A percentile compares a stretch with the other conserved stretches of the same genome.
Conservation (phyloP, 2,888 invertebrate species). For the Chouioia cunea region DNA sequence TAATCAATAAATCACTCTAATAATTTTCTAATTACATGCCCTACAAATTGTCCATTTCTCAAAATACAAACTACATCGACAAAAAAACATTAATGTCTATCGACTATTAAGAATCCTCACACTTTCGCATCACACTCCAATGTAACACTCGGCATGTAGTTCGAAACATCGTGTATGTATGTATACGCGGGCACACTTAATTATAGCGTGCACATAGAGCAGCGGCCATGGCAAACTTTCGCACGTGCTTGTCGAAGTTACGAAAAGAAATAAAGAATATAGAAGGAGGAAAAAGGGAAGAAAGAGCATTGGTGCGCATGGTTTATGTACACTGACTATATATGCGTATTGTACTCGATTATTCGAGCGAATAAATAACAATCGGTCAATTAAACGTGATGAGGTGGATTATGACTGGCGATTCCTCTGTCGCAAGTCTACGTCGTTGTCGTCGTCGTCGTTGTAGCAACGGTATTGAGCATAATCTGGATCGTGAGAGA, state of each 20-base stretch:
- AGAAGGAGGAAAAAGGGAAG: no score
- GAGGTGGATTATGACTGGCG: no score
- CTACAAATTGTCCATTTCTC: no score
- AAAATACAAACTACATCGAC: no score
- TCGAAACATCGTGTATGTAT: slow-evolving; percentile 1
- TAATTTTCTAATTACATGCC: background rate
- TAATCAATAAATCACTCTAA: background rate
- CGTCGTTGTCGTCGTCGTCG: background rate
- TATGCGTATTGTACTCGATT: slow-evolving; percentile 4
- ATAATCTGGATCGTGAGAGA: background rate
- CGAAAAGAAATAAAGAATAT: no score
- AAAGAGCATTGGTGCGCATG: no score
- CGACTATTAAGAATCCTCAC: slow-evolving; percentile 6
- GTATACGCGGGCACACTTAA: background rate
- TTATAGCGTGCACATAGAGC: slow-evolving; percentile 46
- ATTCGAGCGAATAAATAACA: no score
- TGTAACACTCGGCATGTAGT: background rate
- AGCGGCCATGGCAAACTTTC: slow-evolving; percentile 54
- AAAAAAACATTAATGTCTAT: slow-evolving; percentile 1
- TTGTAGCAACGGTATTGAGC: slow-evolving; percentile 11
- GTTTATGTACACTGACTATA: slow-evolving; percentile 35
- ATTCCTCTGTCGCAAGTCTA: no score
- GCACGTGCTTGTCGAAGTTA: slow-evolving; percentile 40
- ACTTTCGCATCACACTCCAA: slow-evolving; percentile 11
- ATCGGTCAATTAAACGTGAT: no score